phyloP scores from a whole-genome alignment of 2,888 invertebrate species.

The Thereva nobilitata region DNA sequence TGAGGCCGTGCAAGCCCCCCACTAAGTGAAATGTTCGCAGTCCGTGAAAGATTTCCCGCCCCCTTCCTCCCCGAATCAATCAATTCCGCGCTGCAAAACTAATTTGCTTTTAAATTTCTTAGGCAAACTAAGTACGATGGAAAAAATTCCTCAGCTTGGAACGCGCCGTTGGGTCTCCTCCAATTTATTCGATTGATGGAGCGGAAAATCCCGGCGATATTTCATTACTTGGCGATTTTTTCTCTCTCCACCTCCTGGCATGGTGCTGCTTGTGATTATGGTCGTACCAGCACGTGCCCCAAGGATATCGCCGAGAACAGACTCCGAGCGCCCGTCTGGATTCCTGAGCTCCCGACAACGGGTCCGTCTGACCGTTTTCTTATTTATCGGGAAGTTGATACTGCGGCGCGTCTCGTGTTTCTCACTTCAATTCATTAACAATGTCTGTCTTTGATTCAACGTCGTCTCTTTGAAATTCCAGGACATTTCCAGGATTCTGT shows the following conservation, averaged over 20 bases:
- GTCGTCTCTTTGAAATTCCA: not conserved
- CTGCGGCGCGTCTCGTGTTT: not conserved
- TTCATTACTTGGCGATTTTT: conserved; percentile 30
- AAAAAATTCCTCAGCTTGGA: conserved; percentile 12
- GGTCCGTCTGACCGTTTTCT: too few relatives aligned
- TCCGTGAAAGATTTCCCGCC: too few relatives aligned
- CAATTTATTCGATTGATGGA: conserved; percentile 31
- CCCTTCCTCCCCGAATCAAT: conserved; percentile 16
- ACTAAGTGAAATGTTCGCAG: too few relatives aligned
- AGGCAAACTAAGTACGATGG: conserved; percentile 18
- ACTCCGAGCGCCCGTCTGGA: conserved; percentile 2
- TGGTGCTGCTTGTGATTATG: too few relatives aligned
- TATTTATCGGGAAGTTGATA: not conserved
- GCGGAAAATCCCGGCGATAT: conserved; percentile 29
- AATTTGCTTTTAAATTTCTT: conserved; percentile 32
- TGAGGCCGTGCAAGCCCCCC: too few relatives aligned
- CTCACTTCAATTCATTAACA: conserved; percentile 13
- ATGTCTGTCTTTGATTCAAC: not conserved
- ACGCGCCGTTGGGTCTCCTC: conserved; percentile 12
- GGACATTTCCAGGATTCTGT: too few relatives aligned
- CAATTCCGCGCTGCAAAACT: conserved; percentile 24
- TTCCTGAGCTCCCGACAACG: not conserved
- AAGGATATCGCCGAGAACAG: not conserved
- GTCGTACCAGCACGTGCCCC: too few relatives aligned
- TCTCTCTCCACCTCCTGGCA: not conserved